These are phyloP conservation scores for Euura lappo DNA, from an alignment of 1,140 invertebrate genomes.

Conservation along the genomic window DNA sequence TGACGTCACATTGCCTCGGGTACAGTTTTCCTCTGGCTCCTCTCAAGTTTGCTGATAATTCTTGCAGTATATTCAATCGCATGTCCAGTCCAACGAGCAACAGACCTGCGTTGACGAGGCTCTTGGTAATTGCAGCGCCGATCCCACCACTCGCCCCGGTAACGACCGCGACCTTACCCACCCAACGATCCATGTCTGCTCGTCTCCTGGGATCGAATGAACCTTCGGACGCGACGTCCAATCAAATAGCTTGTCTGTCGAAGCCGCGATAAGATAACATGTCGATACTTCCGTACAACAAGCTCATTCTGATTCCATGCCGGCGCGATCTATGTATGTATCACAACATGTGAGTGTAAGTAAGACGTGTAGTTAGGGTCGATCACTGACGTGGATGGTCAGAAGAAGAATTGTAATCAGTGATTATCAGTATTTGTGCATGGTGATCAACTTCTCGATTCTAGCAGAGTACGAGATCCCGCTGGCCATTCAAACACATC, in stretches of 20 bases:
- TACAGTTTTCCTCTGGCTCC: constrained; percentile 50
- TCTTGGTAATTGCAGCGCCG: not conserved
- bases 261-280: constrained; percentile 48
- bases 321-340: no score
- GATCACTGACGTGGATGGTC: no score
- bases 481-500: no score
- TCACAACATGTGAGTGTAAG: no score
- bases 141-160: not conserved
- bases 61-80: constrained; percentile 51
- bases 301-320: no score
- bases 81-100: constrained; percentile 61
- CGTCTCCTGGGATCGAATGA: not conserved
- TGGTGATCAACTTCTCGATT: no score
- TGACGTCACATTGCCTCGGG: constrained; percentile 68
- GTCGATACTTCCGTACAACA: no score
- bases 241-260: constrained; percentile 53
- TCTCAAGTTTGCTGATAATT: constrained; percentile 22
- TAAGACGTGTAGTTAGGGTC: no score
- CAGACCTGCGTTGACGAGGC: not conserved
- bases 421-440: no score
- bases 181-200: not conserved
- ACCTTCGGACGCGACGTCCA: not conserved
- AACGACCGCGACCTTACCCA: not conserved
- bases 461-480: no score
- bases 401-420: no score